Evolutionary conservation across 64 coral and sea anemone species (phyloP), one percentile per base, ranked within the genome.

Genomic region (Stichodactyla helianthus): DNA sequence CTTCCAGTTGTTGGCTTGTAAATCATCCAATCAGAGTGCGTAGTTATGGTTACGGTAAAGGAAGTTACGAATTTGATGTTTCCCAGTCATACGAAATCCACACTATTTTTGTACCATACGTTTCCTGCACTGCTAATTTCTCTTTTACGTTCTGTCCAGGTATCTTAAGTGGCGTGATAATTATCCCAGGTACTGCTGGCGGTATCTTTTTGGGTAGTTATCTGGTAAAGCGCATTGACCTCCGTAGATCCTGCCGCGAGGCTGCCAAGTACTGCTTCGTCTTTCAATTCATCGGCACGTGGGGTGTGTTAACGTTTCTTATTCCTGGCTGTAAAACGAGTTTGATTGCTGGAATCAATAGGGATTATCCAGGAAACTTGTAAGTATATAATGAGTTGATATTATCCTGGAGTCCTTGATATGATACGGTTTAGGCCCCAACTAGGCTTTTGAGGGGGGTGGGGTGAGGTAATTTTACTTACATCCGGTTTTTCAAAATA

Each of bases 161-260:
- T 59, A 99, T 99, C 60, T 85, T 95, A 17, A 91, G 93, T 54
- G 97, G 97, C 2, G 89, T 92, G 17, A 89, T 99, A 4, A 99
- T 99, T 51, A 88, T 99, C 17, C 90, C 97, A 27, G 97, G 97
- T 13, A 99, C 97, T 59, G 97, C 97, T 2, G 93, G 97, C 82
- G 97, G 97, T 91, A 99, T 99, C 22, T 95, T 99, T 82, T 82
- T 99, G 76, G 97, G 97, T 15, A 98, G 96, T 87, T 98, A 94
- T 84, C 82, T 98, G 16, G 31, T 98, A 56, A 98, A 98, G 71
- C 84, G 93, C 15, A 83, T 94, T 8, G 96, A 98, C 83, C 85
- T 94, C 31, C 88, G 88, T 53, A 83, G 82, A 56, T 92, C 93
- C 44, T 98, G 96, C 50, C 89, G 91, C 18, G 88, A 86, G 13